These are phyloP conservation scores for Labroides dimidiatus DNA, from an alignment of 2,797 vertebrate species.

Conservation along the genomic window DNA sequence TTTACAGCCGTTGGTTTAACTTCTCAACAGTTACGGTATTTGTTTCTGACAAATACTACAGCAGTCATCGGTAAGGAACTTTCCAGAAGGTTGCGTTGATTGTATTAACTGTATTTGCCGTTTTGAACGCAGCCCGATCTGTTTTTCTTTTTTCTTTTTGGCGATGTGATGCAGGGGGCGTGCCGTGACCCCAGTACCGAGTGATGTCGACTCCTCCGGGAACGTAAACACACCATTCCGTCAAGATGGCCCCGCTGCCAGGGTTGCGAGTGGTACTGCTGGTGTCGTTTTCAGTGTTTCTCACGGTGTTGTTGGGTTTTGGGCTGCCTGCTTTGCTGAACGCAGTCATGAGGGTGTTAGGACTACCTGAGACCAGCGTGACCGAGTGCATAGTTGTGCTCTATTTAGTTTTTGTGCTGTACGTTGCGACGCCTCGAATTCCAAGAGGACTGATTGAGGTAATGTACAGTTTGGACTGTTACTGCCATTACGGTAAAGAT, in stretches of 20 bases:
- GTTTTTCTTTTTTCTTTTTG: too few relatives aligned
- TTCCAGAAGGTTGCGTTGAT: too few relatives aligned
- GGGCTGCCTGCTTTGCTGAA: slow-evolving; percentile 81
- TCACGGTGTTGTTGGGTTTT: slow-evolving; percentile 80
- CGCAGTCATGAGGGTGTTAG: slow-evolving; percentile 63
- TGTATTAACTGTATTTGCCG: not conserved
- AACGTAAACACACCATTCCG: slow-evolving; percentile 55
- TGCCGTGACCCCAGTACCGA: slow-evolving; percentile 13
- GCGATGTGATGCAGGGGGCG: slow-evolving; percentile 36
- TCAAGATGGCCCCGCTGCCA: slow-evolving; percentile 79
- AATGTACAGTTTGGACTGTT: not conserved
- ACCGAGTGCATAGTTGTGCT: slow-evolving; percentile 83
- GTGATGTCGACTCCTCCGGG: slow-evolving; percentile 8
- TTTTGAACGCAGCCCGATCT: not conserved
- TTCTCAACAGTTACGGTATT: too few relatives aligned
- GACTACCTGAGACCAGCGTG: slow-evolving; percentile 79
- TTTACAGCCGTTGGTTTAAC: too few relatives aligned
- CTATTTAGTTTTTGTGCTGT: slow-evolving; percentile 82
- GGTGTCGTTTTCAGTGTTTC: slow-evolving; percentile 76
- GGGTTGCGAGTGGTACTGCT: slow-evolving; percentile 59
- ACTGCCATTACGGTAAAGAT: not conserved
- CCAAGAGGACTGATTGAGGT: slow-evolving; percentile 85
- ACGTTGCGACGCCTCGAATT: slow-evolving; percentile 79
- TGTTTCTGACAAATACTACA: too few relatives aligned
- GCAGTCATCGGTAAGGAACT: too few relatives aligned